Base-by-base conservation (phyloP, 2,113 vertebrate species). In the Pseudorasbora parva region DNA sequence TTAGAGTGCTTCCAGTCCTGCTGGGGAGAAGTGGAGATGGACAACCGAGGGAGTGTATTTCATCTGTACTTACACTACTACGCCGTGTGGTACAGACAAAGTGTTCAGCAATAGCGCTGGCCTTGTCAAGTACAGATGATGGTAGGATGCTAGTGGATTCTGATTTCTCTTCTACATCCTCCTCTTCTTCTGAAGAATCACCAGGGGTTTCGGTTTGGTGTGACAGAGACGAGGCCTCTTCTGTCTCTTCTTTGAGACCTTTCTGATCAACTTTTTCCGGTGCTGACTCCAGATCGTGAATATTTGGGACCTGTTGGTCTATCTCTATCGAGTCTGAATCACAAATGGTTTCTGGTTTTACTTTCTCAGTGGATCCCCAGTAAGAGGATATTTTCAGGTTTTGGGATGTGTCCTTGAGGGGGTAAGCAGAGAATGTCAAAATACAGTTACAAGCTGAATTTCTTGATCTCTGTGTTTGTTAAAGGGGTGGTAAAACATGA, bases 41-140 rank as follows among this genome's bases (percentile, higher is more conserved):
- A 1, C 90, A 92, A 78, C 91, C 87, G 0, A 89, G 75, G 6
- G 92, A 90, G 69, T 56, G 91, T 30, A 83, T 60, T 0, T 95
- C 95, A 0, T 96, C 97, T 41, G 89, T 85, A 0, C 82, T 91
- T 88, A 92, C 17, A 85, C 94, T 95, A 87, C 95, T 92, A 68
- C 95, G 91, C 15, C 94, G 93, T 0, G 94, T 78, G 88, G 84
- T 94, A 89, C 82, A 88, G 30, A 87, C 89, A 0, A 98, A 97
- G 15, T 95, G 93, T 87, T 96, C 95, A 0, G 96, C 97, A 0
- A 99, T 98, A 86, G 94, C 86, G 0, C 96, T 94, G 84, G 97
- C 96, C 87, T 96, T 95, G 88, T 96, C 95, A 80, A 98, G 93
- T 81, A 98, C 97, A 0, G 97, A 99, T 1, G 96, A 93, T 0